Base-by-base conservation (phyloP, 1,140 invertebrate species). In the Heterodera carotae region DNA sequence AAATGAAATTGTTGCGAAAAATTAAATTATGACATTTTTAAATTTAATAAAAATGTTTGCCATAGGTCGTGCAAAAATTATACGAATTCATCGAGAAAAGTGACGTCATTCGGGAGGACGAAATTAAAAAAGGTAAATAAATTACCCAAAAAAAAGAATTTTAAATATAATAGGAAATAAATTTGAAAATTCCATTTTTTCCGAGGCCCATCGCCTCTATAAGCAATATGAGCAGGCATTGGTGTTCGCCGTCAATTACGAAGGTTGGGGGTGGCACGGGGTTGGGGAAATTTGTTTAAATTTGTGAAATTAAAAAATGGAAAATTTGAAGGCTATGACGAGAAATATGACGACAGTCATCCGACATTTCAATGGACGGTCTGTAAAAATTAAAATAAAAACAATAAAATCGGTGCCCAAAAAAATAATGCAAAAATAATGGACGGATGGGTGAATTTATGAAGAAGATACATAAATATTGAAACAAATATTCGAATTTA, bases 211-310 rank as follows among this genome's bases (percentile, higher is more conserved):
- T 79, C 91, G 91, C 80, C 91, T 93, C 83, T 89, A 95, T 77
- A 90, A 91, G 71, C 90, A 91, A 74, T 94, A 94, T 84, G 93
- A 94, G 88, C 89, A 91, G 27, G 91, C 92, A 33, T 91, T 94
- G 75, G 92, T 93, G 33, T 91, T 92, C 2, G 92, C 92, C 0
- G 92, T 92, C 64, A 90, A 90, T 84, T 85, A 92, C 76, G 90
- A 91, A 10, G 93, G 88, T 76, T 84, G 82, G 62, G 34, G 48
- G 62, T 25, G 36, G 36, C 12, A 56, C n/a, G n/a, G n/a, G n/a
- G n/a, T n/a, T n/a, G n/a, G n/a, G n/a, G n/a, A n/a, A n/a, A n/a
- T n/a, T n/a, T n/a, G n/a, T n/a, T n/a, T n/a, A n/a, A n/a, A n/a
- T n/a, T 18, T 22, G 15, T 56, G 12, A 71, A 31, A 2, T 0